Evolutionary conservation across 1,140 invertebrate species (phyloP).

Genomic region (Mactra quadrangularis): DNA sequence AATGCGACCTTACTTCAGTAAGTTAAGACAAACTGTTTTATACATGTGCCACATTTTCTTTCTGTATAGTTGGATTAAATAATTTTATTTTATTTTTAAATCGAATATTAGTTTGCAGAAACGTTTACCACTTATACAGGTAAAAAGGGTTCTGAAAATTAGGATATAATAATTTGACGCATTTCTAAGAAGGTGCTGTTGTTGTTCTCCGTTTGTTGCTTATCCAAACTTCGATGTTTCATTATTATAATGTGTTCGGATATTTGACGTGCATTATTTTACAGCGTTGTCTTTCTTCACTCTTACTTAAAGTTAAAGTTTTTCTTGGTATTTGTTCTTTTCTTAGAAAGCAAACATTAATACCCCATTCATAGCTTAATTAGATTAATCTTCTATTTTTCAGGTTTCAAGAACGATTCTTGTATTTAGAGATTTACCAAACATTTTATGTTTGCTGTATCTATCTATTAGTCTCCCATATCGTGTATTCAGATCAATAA

Average conservation of each 20-base stretch:
- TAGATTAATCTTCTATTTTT: constrained; percentile 1
- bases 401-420: constrained; percentile 34
- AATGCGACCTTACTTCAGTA: constrained; percentile 42
- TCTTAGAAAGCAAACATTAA: too few relatives aligned
- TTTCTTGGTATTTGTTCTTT: too few relatives aligned
- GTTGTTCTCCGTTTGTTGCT: too few relatives aligned
- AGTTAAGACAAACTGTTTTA: neutral
- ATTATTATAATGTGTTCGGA: too few relatives aligned
- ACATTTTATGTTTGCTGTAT: constrained; percentile 30
- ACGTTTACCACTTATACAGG: neutral
- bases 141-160: neutral
- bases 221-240: too few relatives aligned
- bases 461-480: constrained; percentile 34
- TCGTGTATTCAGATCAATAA: neutral
- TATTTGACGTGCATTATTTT: too few relatives aligned
- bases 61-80: neutral
- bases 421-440: constrained; percentile 34
- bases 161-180: neutral
- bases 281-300: too few relatives aligned
- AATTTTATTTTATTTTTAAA: neutral
- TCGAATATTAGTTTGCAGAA: neutral
- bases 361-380: too few relatives aligned
- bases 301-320: too few relatives aligned
- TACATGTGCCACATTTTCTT: neutral
- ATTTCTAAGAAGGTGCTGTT: neutral